Evolutionary conservation across 2,113 vertebrate genomes (phyloP), one percentile per base, ranked within the genome.

Genomic region (Bujurquina vittata): DNA sequence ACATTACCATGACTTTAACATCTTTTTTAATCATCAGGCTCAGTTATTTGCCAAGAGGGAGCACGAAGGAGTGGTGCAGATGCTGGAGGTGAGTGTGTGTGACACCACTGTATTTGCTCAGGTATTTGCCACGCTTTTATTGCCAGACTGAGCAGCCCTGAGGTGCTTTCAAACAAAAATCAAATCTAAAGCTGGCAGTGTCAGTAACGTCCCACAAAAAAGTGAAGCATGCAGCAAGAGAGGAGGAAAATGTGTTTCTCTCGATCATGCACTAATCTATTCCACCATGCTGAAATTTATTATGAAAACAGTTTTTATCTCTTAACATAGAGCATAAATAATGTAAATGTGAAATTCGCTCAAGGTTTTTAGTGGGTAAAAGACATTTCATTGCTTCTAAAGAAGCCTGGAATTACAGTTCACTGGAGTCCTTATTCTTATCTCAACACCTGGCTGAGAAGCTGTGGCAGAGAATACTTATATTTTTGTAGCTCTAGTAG

Each of bases 61-160:
- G 81, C 98, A 99, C 95, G 98, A 99, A 93, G 98, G 97, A 77
- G 97, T 98, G 9, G 96, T 99, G 74, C 98, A 98, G 90, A 96
- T 98, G 93, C 94, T 99, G 94, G 98, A 99, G 98, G 98, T 99
- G 95, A 96, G 96, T 89, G 49, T 78, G 23, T 56, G 22, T 76
- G 29, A 31, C 37, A 20, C 14, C 23, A 61, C 22, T 65, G 57
- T 84, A 69, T 72, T n/a, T 58, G 15, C 35, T 80, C 37, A 20
- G 26, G 35, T 29, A 31, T n/a, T n/a, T n/a, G 15, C 18, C 1
- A 8, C 2, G 7, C 29, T 79, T 88, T 73, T 62, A 72, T 76
- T 61, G 4, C n/a, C 31, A 15, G 6, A 29, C 35, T 60, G 37
- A n/a, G 2, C 52, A 83, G 59, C 33, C n/a, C 56, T 12, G 57